Conservation (phyloP, 2,888 invertebrate species). For the Fabriciana adippe region DNA sequence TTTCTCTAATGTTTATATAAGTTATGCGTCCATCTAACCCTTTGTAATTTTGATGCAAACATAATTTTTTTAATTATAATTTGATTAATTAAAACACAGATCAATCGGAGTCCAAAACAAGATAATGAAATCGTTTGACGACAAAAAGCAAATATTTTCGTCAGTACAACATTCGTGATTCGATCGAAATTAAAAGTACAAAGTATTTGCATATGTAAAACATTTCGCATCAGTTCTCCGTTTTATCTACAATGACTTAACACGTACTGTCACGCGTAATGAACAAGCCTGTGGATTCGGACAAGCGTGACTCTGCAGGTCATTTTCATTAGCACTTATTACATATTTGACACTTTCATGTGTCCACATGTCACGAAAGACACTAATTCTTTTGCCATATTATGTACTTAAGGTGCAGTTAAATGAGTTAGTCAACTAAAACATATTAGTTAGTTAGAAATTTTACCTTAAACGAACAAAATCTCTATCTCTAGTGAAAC, state of each 20-base stretch:
- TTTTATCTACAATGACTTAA: not conserved
- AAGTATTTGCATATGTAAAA: not conserved
- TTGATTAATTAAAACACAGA: no score
- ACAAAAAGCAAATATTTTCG: no score
- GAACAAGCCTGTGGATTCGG: conserved; percentile 31
- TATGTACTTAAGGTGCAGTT: conserved; percentile 18
- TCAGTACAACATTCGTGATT: not conserved
- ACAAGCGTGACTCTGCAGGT: conserved; percentile 37
- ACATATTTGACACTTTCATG: conserved; percentile 48
- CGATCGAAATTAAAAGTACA: not conserved
- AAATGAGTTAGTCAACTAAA: not conserved
- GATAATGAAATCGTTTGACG: no score
- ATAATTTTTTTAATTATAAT: no score
- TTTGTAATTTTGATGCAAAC: no score
- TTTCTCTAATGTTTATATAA: no score
- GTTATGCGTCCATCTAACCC: no score
- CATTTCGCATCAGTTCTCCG: not conserved
- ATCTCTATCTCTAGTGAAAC: no score
- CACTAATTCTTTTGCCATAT: conserved; percentile 39
- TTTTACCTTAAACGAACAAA: no score
- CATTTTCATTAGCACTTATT: conserved; percentile 49
- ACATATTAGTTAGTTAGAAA: no score
- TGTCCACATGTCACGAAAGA: conserved; percentile 46
- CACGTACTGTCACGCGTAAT: conserved; percentile 1
- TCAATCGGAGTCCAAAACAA: no score